A percentile compares a stretch with the other conserved stretches of the same genome.
phyloP scores from a whole-genome alignment of 2,113 vertebrate species.

The Ailuropoda melanoleuca region DNA sequence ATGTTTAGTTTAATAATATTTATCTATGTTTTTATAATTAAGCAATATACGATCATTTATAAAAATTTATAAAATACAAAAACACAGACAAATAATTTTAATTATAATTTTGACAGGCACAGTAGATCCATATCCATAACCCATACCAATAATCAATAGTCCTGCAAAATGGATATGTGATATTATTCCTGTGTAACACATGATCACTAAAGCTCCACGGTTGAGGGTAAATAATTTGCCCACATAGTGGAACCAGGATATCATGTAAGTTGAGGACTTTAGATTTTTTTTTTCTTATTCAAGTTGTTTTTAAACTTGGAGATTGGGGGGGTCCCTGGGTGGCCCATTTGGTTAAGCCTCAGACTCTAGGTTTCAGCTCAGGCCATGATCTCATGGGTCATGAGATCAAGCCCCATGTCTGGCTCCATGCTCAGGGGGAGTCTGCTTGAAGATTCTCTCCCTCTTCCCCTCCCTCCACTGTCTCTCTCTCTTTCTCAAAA shows the following conservation, averaged over 20 bases:
- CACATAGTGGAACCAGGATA: background rate
- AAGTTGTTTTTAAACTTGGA: background rate
- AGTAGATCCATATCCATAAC: background rate
- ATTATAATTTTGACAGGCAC: background rate
- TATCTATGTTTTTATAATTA: background rate
- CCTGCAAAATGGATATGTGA: background rate
- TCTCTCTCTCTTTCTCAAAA: background rate
- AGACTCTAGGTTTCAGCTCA: background rate
- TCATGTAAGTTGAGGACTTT: background rate
- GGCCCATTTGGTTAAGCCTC: background rate
- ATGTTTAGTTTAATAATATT: background rate
- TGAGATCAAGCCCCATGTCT: background rate
- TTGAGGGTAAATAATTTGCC: background rate
- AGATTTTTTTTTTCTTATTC: background rate
- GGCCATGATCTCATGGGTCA: background rate
- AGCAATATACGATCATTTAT: background rate
- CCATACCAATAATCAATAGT: background rate
- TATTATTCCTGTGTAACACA: background rate
- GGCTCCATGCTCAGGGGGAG: background rate
- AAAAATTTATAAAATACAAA: background rate
- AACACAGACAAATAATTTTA: background rate
- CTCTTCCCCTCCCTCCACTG: background rate
- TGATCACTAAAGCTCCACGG: background rate
- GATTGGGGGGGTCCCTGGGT: background rate
- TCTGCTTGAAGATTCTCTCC: background rate